Evolutionary conservation across 2,888 invertebrate genomes (phyloP), one percentile per base, ranked within the genome.

Genomic region (Ornithoptera alexandrae): DNA sequence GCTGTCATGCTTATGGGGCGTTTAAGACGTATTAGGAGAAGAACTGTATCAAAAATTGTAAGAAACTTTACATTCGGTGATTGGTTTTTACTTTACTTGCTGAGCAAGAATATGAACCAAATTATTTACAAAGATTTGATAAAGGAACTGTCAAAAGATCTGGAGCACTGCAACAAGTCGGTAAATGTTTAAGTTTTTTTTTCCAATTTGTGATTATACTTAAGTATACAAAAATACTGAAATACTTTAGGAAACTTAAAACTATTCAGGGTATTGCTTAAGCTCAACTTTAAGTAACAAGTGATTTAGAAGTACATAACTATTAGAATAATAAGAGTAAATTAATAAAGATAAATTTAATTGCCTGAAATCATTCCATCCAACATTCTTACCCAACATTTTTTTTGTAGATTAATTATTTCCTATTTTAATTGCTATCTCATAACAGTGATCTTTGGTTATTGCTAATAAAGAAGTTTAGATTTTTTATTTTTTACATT

Each of bases 51-150:
- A 0, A 86, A 86, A 65, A 90, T 95, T 71, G 91, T 94, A 0
- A 89, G 87, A 71, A 85, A 85, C 67, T 89, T 94, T 59, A 92
- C 93, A 67, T 95, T 94, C 72, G 96, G 96, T 0, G 97, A 97
- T 83, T 97, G 96, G 95, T 97, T 97, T 83, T 82, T 97, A 53
- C 85, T 97, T 15, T 94, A 95, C 82, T 94, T 95, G 80, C 90
- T 97, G 62, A 95, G 96, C 70, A 95, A 95, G 79, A 97, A 97
- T 83, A 93, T 97, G 76, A 95, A 96, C 82, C 95, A 95, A 0
- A 86, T 94, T 22, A 87, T 95, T 65, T 96, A 94, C 82, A 93
- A 93, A 73, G 95, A 96, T 75, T 83, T 96, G 62, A 84, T 96
- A 68, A 77, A 92, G 62, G 93, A 94, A 72, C 81, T 95, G 61